phyloP scores from a whole-genome alignment of 1,140 invertebrate genomes.

The Caenorhabditis remanei region DNA sequence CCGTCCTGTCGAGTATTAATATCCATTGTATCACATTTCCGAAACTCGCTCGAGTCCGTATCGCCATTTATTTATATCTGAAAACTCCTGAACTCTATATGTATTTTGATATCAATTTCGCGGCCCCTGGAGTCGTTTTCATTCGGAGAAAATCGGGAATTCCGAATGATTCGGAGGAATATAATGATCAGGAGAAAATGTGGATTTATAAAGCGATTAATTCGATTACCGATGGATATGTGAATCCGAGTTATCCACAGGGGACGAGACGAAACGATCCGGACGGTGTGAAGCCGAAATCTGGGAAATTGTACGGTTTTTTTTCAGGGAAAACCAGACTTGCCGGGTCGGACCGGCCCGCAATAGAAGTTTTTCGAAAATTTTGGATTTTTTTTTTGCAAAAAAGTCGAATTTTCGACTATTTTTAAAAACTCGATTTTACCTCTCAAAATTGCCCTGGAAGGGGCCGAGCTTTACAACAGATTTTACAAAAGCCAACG shows the following conservation, averaged over 20 bases:
- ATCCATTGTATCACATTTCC: no score
- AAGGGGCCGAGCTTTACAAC: no score
- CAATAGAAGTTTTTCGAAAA: no score
- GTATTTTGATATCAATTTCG: neutral
- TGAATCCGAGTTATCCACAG: neutral
- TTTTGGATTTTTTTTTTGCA: no score
- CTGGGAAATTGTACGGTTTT: neutral
- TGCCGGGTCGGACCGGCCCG: no score
- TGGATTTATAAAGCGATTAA: neutral
- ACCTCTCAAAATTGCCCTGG: no score
- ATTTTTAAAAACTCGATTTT: no score
- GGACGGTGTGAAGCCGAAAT: neutral
- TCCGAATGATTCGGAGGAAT: neutral
- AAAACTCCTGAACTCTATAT: neutral
- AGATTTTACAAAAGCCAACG: no score
- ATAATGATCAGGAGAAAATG: neutral
- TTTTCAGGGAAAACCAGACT: no score
- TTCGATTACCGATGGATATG: neutral
- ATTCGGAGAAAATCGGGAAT: neutral
- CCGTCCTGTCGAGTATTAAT: no score
- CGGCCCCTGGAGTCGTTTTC: no score
- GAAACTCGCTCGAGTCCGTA: neutral
- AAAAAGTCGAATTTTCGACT: no score
- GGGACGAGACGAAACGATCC: neutral
- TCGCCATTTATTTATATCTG: neutral